Evolutionary conservation across 2,888 invertebrate species (phyloP), one percentile per base, ranked within the genome.

Genomic region (Pycnomerus fuliginosus): DNA sequence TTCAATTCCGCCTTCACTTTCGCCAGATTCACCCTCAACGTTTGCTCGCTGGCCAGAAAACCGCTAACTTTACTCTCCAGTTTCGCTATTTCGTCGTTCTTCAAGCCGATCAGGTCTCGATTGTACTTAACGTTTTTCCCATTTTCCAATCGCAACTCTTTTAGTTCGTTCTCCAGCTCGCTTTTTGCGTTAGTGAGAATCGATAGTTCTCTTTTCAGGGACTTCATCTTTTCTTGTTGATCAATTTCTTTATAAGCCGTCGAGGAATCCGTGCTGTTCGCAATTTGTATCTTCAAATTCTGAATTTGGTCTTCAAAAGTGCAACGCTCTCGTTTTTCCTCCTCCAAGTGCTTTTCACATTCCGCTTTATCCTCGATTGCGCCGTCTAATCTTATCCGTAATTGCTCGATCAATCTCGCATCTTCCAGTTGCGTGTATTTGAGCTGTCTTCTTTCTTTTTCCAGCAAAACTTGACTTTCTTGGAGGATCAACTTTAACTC

Each of bases 341-440:
- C 68, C 28, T 80, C 77, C 25, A 85, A 69, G 3, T 80, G 68
- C 33, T 78, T 78, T 53, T 83, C 81, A 20, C 84, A 68, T 52
- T 83, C 80, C 23, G 79, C 74, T 58, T 87, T 85, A 1, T 79
- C 78, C 27, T 80, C 77, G 63, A 86, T 71, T 0, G 82, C 79
- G 1, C 77, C 76, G 52, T 87, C 83, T 3, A 89, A 67, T 0
- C 82, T 77, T 44, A 79, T 76, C 52, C 83, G 76, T 56, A 85
- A 73, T 39, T 83, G 80, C 58, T 81, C 77, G 50, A 85, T 82
- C 65, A 84, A 78, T 55, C 79, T 76, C 1, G 82, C 79, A 66
- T 85, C 84, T 65, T 84, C 83, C 20, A 20, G 4, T 20, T 20
- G 20, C 4, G 20, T 5, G 15, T 79, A 76, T 72, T 83, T 77